Evolutionary conservation across 2,888 invertebrate genomes (phyloP).

Genomic region (Sesia apiformis): DNA sequence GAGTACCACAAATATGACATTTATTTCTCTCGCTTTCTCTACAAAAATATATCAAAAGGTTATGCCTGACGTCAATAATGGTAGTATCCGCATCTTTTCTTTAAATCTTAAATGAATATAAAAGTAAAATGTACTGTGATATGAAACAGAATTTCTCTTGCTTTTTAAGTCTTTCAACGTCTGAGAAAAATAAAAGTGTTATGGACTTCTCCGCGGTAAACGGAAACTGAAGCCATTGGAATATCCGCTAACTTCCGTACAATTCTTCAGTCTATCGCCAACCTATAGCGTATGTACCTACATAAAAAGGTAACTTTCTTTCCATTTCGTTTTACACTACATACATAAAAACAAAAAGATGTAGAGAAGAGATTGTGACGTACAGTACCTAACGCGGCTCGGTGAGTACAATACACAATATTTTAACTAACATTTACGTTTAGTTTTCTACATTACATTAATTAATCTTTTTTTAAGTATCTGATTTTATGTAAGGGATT

Average conservation of each 20-base stretch:
- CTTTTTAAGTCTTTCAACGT: constrained; percentile 5
- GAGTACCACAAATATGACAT: too few species aligned
- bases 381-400: too few species aligned
- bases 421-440: too few species aligned
- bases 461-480: too few species aligned
- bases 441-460: too few species aligned
- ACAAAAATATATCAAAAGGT: neutral
- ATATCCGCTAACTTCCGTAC: constrained; percentile 2
- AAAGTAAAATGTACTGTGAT: constrained; percentile 11
- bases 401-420: too few species aligned
- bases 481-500: too few species aligned
- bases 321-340: too few species aligned
- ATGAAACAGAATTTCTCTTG: constrained; percentile 19
- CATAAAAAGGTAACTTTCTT: too few species aligned
- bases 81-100: constrained; percentile 20
- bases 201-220: constrained; percentile 2
- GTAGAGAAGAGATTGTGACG: too few species aligned
- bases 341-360: too few species aligned
- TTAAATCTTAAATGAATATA: constrained; percentile 18
- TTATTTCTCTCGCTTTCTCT: too few species aligned
- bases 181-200: constrained; percentile 1
- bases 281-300: neutral
- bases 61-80: constrained; percentile 18
- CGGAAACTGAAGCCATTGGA: constrained; percentile 10
- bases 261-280: neutral